Conservation (phyloP, 2,113 vertebrate species). For the Boleophthalmus pectinirostris region DNA sequence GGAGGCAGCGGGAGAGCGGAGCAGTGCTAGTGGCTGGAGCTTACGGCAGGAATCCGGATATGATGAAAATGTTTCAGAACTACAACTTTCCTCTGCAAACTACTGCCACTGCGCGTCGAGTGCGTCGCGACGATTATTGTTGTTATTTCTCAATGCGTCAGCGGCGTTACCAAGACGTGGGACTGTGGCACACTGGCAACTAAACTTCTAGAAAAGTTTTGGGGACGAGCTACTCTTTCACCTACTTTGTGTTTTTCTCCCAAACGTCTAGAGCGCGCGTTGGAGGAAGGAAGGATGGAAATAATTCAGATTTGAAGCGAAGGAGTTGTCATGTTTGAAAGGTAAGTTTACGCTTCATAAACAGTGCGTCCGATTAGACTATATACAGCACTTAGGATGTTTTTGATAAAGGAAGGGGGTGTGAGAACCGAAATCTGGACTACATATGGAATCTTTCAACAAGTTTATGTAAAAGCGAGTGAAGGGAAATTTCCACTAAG, state of each 20-base stretch:
- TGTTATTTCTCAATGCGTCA: conserved; percentile 12
- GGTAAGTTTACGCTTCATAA: conserved; percentile 55
- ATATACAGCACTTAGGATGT: not conserved
- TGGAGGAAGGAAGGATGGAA: conserved; percentile 53
- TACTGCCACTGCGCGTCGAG: conserved; percentile 38
- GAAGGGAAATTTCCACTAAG: conserved; percentile 64
- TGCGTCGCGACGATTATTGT: conserved; percentile 13
- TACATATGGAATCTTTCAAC: conserved; percentile 20
- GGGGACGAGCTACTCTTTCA: conserved; percentile 7
- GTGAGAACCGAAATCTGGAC: conserved; percentile 15
- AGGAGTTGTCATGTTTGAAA: conserved; percentile 78
- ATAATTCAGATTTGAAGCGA: conserved; percentile 52
- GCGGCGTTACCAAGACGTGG: conserved; percentile 10
- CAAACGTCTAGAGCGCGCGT: conserved; percentile 13
- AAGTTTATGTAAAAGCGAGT: conserved; percentile 36
- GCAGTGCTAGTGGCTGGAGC: conserved; percentile 31
- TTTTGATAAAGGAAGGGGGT: not conserved
- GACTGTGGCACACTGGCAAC: not conserved
- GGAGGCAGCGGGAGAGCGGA: conserved; percentile 52
- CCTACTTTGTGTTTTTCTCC: conserved; percentile 8
- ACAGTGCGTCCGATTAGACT: conserved; percentile 2
- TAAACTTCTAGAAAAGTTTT: conserved; percentile 26
- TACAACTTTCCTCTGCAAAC: conserved; percentile 44
- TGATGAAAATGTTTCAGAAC: conserved; percentile 80
- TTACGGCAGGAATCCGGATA: conserved; percentile 82